Base-by-base conservation (phyloP, 2,888 invertebrate genomes). In the Nesidiocoris tenuis region DNA sequence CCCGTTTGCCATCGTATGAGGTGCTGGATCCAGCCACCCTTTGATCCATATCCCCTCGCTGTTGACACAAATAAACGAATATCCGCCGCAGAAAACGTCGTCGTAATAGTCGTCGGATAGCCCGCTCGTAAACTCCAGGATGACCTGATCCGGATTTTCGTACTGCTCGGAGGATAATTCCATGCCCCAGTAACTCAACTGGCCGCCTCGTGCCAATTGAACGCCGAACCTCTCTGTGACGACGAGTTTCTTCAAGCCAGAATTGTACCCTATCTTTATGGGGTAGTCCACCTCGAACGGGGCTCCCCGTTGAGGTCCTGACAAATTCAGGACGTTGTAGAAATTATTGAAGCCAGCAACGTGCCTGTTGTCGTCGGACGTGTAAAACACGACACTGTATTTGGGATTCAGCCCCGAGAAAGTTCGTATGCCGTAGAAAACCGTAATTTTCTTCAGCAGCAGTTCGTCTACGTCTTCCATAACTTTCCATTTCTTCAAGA, bases 331-430 rank as follows among this genome's bases (percentile, higher is more conserved):
- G 17, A 67, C 9, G 12, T 67, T 67, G 55, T 67, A 18, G 17
- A 12, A 9, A 67, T 67, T 56, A 16, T 67, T 67, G n/a, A 54
- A 16, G 16, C 67, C 67, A 19, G 55, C 21, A 7, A 22, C 67
- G 55, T 54, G 55, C 19, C 54, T 56, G 1, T 67, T 55, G 21
- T 67, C 67, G n/a, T 67, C 19, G 9, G 55, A 16, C 22, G 67
- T 67, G 19, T 22, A 12, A 7, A 67, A 67, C 1, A 55, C 18
- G 18, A 21, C 55, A n/a, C 19, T 19, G 9, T 12, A 12, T 16
- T 22, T 55, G 9, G 22, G 18, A 16, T 67, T n/a, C 1, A 19
- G 22, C 0, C 3, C 3, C 12, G 39, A 39, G 3, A 12, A 3
- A 7, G 39, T 39, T 39, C 39, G 3, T 12, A 39, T 12, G 39